These are phyloP conservation scores for Nemopilema nomurai DNA, from an alignment of 30 jellyfish, hydroid and myxozoan species.

Conservation along the genomic window DNA sequence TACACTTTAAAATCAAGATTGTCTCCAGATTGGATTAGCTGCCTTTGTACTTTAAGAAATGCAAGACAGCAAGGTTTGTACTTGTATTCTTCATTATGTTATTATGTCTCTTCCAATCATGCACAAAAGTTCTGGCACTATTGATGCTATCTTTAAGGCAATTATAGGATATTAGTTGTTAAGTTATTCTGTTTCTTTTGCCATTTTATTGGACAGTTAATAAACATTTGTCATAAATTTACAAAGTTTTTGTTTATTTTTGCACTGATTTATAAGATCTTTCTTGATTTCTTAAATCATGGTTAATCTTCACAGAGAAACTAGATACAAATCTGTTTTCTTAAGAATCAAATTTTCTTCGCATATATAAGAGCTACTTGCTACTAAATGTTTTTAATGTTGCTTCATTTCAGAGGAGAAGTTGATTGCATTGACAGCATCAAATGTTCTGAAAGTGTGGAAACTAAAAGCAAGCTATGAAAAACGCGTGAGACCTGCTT, in stretches of 20 bases:
- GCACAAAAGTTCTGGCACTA: too few relatives aligned
- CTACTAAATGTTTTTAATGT: too few relatives aligned
- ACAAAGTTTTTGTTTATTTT: neutral
- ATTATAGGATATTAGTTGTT: too few relatives aligned
- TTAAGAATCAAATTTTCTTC: too few relatives aligned
- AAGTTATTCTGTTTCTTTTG: neutral
- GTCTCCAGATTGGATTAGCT: constrained; percentile 87
- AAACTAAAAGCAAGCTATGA: constrained; percentile 76
- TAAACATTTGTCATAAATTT: too few relatives aligned
- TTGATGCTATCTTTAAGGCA: too few relatives aligned
- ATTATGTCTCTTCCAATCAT: too few relatives aligned
- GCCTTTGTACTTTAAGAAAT: constrained; percentile 74
- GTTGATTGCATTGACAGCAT: constrained; percentile 85
- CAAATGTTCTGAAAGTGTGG: constrained; percentile 95
- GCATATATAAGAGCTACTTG: neutral
- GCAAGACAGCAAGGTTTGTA: constrained; percentile 82
- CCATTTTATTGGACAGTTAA: too few relatives aligned
- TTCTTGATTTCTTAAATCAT: too few relatives aligned
- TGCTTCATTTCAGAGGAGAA: constrained; percentile 66
- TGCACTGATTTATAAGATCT: too few relatives aligned
- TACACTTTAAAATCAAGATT: constrained; percentile 73
- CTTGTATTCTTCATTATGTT: neutral
- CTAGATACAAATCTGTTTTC: too few relatives aligned
- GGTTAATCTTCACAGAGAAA: too few relatives aligned
- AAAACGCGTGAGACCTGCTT: constrained; percentile 52